These are phyloP conservation scores for Griposia aprilina DNA, from an alignment of 2,888 invertebrate species.

Conservation along the genomic window DNA sequence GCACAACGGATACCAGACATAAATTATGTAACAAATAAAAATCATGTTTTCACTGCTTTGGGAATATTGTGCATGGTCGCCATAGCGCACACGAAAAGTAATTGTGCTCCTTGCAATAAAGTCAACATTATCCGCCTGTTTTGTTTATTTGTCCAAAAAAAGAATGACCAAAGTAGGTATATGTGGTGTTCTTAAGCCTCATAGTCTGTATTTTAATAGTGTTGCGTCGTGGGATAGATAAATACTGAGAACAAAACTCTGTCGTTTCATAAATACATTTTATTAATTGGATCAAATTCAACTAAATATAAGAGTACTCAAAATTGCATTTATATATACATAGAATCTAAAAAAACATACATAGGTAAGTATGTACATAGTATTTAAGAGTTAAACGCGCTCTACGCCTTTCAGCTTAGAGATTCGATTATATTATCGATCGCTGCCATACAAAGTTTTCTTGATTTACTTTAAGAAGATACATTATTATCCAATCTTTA, in stretches of 20 bases:
- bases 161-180: no score
- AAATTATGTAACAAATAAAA: no score
- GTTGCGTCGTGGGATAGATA: no score
- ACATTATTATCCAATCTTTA: background rate
- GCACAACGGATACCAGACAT: no score
- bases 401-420: background rate
- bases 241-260: background rate
- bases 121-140: background rate
- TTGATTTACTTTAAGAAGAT: background rate
- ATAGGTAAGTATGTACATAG: background rate
- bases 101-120: background rate
- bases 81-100: no score
- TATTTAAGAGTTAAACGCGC: background rate
- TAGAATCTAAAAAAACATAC: background rate
- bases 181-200: no score
- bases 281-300: background rate
- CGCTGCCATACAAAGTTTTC: background rate
- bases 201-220: background rate
- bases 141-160: background rate
- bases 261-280: conserved; percentile 2
- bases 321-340: no score
- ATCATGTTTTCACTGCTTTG: no score
- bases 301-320: background rate
- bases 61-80: no score
- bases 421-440: background rate